Conservation (phyloP, 1,140 invertebrate species). For the Bombus impatiens region DNA sequence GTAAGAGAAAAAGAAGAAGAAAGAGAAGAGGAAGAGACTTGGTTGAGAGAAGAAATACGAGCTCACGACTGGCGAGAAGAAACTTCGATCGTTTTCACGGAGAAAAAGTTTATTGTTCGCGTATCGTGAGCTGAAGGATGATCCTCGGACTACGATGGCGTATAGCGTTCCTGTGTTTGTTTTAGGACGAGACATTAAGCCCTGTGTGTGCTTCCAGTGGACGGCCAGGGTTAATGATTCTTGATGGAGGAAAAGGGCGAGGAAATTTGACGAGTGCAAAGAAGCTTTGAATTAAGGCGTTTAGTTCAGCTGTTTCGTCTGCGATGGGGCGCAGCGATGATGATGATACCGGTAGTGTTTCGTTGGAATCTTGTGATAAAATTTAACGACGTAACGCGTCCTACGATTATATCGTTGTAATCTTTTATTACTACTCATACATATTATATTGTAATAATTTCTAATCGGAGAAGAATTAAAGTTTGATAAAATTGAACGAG, state of each 20-base stretch:
- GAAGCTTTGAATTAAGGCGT: background rate
- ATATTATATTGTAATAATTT: no score
- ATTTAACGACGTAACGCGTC: background rate
- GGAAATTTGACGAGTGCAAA: background rate
- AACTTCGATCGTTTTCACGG: slow-evolving; percentile 33
- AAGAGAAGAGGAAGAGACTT: background rate
- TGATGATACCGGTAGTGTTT: background rate
- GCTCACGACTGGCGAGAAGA: background rate
- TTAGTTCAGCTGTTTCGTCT: background rate
- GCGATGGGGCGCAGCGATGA: background rate
- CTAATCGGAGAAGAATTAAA: no score
- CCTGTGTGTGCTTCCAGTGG: background rate
- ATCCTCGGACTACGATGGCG: background rate
- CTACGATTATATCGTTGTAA: no score
- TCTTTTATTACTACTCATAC: no score
- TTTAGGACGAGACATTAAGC: background rate
- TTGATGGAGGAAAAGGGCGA: background rate
- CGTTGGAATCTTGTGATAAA: background rate
- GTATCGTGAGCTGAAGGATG: background rate
- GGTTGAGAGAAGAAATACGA: slow-evolving; percentile 9
- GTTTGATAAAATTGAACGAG: no score
- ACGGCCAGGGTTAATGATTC: background rate
- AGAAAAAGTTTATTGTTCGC: slow-evolving; percentile 37
- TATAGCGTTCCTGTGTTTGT: background rate
- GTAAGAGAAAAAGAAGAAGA: background rate